These are phyloP conservation scores for Axis porcinus DNA, from an alignment of 2,113 vertebrate species.

Conservation along the genomic window DNA sequence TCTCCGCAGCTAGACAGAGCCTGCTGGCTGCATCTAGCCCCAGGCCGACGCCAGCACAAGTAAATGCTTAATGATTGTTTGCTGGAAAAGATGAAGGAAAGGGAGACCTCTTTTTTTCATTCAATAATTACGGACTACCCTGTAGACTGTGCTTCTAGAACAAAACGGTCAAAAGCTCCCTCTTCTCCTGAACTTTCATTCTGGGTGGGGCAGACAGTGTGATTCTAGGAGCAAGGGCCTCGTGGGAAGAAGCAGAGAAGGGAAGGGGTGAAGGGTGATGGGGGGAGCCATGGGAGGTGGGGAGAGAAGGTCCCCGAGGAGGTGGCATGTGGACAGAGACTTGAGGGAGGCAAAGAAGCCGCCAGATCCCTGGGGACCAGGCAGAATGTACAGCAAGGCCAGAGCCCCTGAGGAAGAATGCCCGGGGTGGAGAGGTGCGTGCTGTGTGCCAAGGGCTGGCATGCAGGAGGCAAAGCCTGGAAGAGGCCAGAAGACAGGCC, in stretches of 20 bases:
- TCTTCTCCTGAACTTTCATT: background rate
- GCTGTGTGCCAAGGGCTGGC: accelerated
- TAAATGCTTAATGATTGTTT: background rate
- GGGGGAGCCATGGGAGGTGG: background rate
- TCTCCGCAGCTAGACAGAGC: background rate
- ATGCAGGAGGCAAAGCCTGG: background rate
- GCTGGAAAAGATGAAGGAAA: background rate
- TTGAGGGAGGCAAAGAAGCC: background rate
- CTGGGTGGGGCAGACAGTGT: no score
- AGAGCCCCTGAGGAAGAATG: background rate
- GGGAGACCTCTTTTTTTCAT: background rate
- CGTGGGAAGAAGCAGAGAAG: background rate
- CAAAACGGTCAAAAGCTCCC: background rate
- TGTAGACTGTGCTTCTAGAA: background rate
- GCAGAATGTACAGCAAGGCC: background rate
- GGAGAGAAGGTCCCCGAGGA: background rate
- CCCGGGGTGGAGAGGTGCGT: background rate
- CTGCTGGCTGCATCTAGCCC: background rate
- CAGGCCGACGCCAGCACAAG: background rate
- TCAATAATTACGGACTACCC: background rate
- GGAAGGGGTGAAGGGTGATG: background rate
- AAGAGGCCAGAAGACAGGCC: background rate
- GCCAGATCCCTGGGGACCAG: background rate
- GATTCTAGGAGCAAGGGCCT: background rate
- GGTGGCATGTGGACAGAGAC: background rate